phyloP scores from a whole-genome alignment of 2,797 vertebrate genomes.

The Alosa sapidissima region DNA sequence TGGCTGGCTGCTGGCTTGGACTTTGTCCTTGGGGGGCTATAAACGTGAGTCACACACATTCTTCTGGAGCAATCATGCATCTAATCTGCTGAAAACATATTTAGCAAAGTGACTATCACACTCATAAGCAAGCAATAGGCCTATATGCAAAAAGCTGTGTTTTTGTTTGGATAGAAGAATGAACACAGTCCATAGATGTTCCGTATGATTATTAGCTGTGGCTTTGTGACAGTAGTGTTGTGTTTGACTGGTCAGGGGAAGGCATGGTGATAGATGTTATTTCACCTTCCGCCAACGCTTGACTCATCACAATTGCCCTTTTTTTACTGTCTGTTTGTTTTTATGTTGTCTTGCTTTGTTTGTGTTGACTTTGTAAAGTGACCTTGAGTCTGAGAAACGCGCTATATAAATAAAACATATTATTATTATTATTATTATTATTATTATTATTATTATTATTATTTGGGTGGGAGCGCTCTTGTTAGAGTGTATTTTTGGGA shows the following conservation, averaged over 20 bases:
- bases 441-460: too few relatives aligned
- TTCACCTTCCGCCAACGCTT: too few relatives aligned
- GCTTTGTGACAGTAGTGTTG: neutral
- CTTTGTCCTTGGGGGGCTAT: slow-evolving; percentile 54
- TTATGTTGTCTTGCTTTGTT: too few relatives aligned
- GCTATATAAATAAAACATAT: too few relatives aligned
- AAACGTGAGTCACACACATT: slow-evolving; percentile 64
- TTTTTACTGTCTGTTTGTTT: too few relatives aligned
- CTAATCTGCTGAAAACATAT: slow-evolving; percentile 48
- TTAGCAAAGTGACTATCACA: slow-evolving; percentile 21
- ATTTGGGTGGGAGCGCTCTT: neutral
- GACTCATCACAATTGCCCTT: too few relatives aligned
- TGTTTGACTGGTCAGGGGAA: neutral
- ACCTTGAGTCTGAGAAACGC: too few relatives aligned
- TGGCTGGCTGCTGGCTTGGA: neutral
- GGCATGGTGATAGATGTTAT: neutral
- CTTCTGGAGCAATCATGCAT: slow-evolving; percentile 59
- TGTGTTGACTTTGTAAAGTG: too few relatives aligned
- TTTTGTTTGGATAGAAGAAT: too few relatives aligned
- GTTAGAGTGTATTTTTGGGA: neutral
- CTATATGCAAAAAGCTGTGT: neutral
- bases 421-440: too few relatives aligned
- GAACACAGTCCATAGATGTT: neutral
- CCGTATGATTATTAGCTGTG: neutral
- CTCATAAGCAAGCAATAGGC: neutral